Evolutionary conservation across 2,888 invertebrate genomes (phyloP).

Genomic region (Coleophora flavipennella): DNA sequence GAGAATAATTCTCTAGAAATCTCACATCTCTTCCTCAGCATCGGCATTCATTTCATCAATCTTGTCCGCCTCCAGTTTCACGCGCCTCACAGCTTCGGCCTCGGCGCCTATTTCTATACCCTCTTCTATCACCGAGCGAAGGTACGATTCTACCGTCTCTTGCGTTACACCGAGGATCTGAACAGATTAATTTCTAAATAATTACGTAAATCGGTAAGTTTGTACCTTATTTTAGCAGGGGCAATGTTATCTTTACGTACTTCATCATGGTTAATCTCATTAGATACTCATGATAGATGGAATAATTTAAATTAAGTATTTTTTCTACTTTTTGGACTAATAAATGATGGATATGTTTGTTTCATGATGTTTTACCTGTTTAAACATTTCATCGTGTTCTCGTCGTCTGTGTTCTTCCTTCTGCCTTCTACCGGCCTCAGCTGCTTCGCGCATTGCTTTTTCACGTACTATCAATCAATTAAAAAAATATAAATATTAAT

Average conservation of each 20-base stretch:
- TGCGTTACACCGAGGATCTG: slow-evolving; percentile 58
- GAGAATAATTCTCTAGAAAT: neutral
- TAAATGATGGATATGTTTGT: too few relatives aligned
- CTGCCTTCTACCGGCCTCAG: slow-evolving; percentile 84
- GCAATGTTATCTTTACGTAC: too few relatives aligned
- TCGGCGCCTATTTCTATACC: slow-evolving; percentile 48
- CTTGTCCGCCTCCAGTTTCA: slow-evolving; percentile 26
- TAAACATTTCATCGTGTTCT: slow-evolving; percentile 87
- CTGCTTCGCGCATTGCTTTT: slow-evolving; percentile 82
- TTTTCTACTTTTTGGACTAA: too few relatives aligned
- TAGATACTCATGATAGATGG: too few relatives aligned
- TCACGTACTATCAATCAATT: slow-evolving; percentile 72
- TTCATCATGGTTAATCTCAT: too few relatives aligned
- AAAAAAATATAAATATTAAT: too few relatives aligned
- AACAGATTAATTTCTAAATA: too few relatives aligned
- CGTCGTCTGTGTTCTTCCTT: slow-evolving; percentile 79
- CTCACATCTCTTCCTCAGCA: neutral
- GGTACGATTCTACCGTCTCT: slow-evolving; percentile 53
- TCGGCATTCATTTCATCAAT: slow-evolving; percentile 19
- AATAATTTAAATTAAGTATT: too few relatives aligned
- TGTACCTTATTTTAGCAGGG: too few relatives aligned
- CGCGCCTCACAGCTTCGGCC: slow-evolving; percentile 32
- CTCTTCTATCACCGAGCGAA: slow-evolving; percentile 39
- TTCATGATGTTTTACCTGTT: slow-evolving; percentile 53
- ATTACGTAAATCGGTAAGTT: too few relatives aligned